Conservation (phyloP, 2,797 vertebrate species). For the Sardinella longiceps region DNA sequence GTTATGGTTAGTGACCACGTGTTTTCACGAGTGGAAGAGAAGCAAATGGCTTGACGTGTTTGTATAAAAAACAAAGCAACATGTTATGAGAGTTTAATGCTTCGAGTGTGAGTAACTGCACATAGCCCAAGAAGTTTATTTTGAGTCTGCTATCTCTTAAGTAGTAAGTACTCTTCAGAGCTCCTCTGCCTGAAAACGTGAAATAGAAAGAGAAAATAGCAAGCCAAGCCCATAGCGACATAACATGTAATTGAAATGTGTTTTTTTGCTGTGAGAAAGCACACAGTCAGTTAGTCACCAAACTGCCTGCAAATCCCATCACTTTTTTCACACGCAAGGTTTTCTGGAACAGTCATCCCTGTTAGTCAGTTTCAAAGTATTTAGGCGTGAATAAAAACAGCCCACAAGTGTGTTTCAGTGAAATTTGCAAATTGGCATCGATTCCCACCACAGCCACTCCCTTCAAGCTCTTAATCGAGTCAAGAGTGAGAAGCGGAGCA, state of each 20-base stretch:
- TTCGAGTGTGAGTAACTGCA: neutral
- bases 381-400: constrained; percentile 15
- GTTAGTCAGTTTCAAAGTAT: constrained; percentile 35
- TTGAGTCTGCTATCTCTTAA: neutral
- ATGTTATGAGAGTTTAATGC: neutral
- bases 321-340: neutral
- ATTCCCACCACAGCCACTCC: constrained; percentile 51
- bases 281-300: neutral
- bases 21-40: neutral
- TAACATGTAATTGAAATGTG: constrained; percentile 22
- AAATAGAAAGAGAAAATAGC: neutral
- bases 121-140: neutral
- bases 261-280: constrained; percentile 22
- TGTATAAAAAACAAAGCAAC: neutral
- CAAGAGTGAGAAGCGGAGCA: constrained; percentile 6
- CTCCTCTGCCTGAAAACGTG: neutral
- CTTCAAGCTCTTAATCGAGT: constrained; percentile 28
- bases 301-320: constrained; percentile 22
- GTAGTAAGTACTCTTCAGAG: neutral
- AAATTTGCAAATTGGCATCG: constrained; percentile 31
- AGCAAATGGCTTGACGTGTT: neutral
- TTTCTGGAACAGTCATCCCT: constrained; percentile 28
- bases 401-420: constrained; percentile 20
- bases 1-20: constrained; percentile 12
- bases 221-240: neutral